A percentile compares a stretch with the other conserved stretches of the same genome.
phyloP scores from a whole-genome alignment of 2,888 invertebrate genomes.

The Mesochorus sp. region DNA sequence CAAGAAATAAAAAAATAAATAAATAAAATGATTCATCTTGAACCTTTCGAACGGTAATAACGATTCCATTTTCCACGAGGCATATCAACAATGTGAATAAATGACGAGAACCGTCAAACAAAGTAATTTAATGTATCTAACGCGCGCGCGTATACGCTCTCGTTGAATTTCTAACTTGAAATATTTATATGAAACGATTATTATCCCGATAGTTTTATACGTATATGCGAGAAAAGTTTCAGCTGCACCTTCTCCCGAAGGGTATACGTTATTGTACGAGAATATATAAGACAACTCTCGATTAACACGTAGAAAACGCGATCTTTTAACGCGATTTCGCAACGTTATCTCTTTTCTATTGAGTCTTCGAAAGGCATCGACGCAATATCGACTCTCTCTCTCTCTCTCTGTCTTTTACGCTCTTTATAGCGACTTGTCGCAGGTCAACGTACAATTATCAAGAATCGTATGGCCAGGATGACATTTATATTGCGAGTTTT shows the following conservation, averaged over 20 bases:
- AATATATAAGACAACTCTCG: constrained; percentile 21
- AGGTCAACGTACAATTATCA: constrained; percentile 61
- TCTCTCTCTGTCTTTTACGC: background rate
- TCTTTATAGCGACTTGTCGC: background rate
- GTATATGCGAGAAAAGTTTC: background rate
- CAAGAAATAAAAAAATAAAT: no score
- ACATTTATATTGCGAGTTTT: constrained; percentile 50
- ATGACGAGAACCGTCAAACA: background rate
- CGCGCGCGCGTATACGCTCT: background rate
- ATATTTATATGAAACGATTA: constrained; percentile 40
- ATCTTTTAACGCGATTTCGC: constrained; percentile 56
- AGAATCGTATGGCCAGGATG: constrained; percentile 37
- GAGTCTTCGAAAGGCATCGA: constrained; percentile 13
- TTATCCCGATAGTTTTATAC: constrained; percentile 29
- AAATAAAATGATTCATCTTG: no score
- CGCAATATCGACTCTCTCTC: constrained; percentile 12
- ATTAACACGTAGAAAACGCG: constrained; percentile 38
- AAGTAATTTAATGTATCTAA: background rate
- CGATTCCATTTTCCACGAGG: background rate
- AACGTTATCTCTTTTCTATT: constrained; percentile 40
- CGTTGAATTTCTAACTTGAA: constrained; percentile 42
- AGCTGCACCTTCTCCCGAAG: constrained; percentile 39
- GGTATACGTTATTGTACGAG: constrained; percentile 1
- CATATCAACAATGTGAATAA: background rate
- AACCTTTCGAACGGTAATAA: no score